Base-by-base conservation (phyloP, 64 coral and sea anemone species). In the Montipora sp. region DNA sequence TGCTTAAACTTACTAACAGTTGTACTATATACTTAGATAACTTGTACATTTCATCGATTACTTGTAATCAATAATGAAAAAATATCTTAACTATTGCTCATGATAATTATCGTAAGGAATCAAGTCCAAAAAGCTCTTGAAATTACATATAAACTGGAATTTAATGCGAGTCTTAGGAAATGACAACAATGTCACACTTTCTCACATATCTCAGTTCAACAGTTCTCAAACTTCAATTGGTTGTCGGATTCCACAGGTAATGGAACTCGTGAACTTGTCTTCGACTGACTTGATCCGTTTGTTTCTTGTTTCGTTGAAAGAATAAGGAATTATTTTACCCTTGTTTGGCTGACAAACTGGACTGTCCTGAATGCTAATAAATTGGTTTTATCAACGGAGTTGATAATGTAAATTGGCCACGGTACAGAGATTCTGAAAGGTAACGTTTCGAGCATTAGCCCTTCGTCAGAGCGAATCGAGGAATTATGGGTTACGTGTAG, bases 241-340 rank as follows among this genome's bases (percentile, higher is more conserved):
- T 5, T 16, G 12, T 70, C n/a, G 7, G 12, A 70, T 18, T 70
- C 67, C 5, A 8, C 19, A 20, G 13, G 4, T 20, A 70, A 18
- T 11, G 67, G 13, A 70, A 13, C 27, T 27, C 27, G n/a, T 73
- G 16, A 73, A 73, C 70, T 73, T 73, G 70, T 23, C 19, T 73
- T 73, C 70, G 24, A 73, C 19, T 73, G 70, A 73, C 23, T 73
- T 36, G 19, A 55, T 20, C 70, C 23, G 23, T 65, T 65, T 65
- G 7, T 18, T 65, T 65, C 60, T 65, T 65, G 60, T 65, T 65
- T 65, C 15, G 60, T 65, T 14, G 60, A 65, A 65, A 5, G 15
- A 65, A 65, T 65, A 73, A 73, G 70, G 70, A 73, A 73, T 10
- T 73, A 36, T 73, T 73, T 73, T 73, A 73, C 23, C 70, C 43